Evolutionary conservation across 2,113 vertebrate genomes (phyloP).

Genomic region (Sigmodon hispidus): DNA sequence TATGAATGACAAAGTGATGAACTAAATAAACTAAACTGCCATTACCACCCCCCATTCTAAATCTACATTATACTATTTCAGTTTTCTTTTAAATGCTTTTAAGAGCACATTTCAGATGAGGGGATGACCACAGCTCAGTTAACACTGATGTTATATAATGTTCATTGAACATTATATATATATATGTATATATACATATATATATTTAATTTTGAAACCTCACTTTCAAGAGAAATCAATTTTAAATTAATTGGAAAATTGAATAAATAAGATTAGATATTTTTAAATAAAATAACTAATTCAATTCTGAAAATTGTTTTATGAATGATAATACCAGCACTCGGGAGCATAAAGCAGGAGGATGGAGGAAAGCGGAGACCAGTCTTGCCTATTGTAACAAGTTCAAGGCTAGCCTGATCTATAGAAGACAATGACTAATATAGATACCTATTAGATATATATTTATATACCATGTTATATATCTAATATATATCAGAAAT

Average conservation of each 20-base stretch:
- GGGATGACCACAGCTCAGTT: neutral
- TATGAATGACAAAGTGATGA: neutral
- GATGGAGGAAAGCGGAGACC: neutral
- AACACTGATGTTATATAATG: neutral
- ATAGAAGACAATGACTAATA: neutral
- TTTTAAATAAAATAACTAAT: conserved; percentile 39
- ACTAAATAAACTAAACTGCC: neutral
- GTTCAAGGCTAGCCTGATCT: neutral
- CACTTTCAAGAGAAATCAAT: neutral
- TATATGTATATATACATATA: neutral
- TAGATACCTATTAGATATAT: neutral
- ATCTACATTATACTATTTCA: neutral
- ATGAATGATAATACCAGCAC: neutral
- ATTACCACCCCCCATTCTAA: neutral
- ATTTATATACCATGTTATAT: neutral
- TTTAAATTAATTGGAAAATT: neutral
- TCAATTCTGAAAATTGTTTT: neutral
- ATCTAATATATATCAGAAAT: neutral
- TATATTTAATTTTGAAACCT: neutral
- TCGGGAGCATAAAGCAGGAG: neutral
- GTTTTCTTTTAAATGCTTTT: conserved; percentile 21
- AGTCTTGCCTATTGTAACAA: neutral
- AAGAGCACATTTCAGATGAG: neutral
- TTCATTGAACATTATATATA: neutral
- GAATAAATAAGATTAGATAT: neutral